Base-by-base conservation (phyloP, 2,113 vertebrate genomes). In the Alaudala cheleensis region DNA sequence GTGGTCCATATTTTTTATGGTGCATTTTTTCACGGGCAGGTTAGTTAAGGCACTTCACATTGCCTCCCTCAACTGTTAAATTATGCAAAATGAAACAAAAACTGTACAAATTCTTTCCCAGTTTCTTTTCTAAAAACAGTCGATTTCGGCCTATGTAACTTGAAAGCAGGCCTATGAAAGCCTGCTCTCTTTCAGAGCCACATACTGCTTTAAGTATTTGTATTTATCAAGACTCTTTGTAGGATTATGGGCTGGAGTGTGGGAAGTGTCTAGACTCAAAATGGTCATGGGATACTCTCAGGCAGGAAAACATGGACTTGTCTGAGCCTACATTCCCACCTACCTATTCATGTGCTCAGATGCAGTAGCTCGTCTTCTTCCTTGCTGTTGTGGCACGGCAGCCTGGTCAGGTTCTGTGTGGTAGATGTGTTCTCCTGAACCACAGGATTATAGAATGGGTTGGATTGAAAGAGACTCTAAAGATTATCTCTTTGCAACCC, bases 191-290 rank as follows among this genome's bases (percentile, higher is more conserved):
- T 83, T 73, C 1, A 12, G 37, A 91, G 76, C 33, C 51, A 62
- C 14, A 0, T 42, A 34, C 53, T 54, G 15, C 54, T 76, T 93
- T 14, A 90, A 93, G 44, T 64, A 80, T 77, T 95, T 88, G 39
- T 92, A 51, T 91, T 94, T 91, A 91, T 85, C 61, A 87, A 57
- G 64, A 16, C 14, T 73, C 50, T 81, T 42, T 51, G 18, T 71
- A 77, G 47, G 50, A 83, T 9, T 18, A 39, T 84, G 78, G 77
- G 84, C 34, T 87, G 64, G 47, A 4, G 10, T 81, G 76, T 90
- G 65, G 71, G 88, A 94, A 86, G 67, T 80, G 47, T 92, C 92
- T 90, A 64, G 88, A 62, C 76, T 90, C 82, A 73, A 51, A 93
- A 64, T 56, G 51, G 60, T 73, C 71, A 64, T 83, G 67, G 86